Evolutionary conservation across 1,140 invertebrate genomes (phyloP), one percentile per base, ranked within the genome.

Genomic region (Drosophila pachea): DNA sequence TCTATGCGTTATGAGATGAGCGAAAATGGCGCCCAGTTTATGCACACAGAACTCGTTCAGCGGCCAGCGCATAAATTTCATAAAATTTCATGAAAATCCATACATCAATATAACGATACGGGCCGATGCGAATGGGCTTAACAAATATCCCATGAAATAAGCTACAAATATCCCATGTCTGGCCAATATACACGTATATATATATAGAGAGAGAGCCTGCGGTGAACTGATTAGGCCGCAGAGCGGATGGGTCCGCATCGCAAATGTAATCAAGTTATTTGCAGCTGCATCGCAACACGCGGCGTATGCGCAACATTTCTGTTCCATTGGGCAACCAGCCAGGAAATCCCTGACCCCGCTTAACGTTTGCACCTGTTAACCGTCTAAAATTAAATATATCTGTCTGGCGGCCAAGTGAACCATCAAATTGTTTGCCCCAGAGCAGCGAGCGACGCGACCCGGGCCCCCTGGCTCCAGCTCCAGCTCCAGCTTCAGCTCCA

Each of bases 1-100:
- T 8, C 40, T 35, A 9, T 11, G 60, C 43, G 1, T 3, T 65
- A 59, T 65, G 53, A 59, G 43, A 35, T 71, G 42, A 63, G 53
- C 66, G 54, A 69, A 73, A 54, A 48, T 73, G 66, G 47, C 40
- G 49, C 60, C 43, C 42, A 40, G 65, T 69, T 65, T 52, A 63
- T 58, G 49, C 53, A 52, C 59, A 52, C 53, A 54, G 53, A 73
- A 45, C 53, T 69, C 47, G 56, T 72, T 49, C 29, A 42, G 50
- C 69, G 47, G 29, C 35, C 36, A 68, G 38, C 65, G 42, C 53
- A 73, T 73, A 68, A 73, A 73, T 63, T 68, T 69, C 35, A 73
- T 67, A 33, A 71, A 45, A 61, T 53, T 52, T 67, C 56, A 61
- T 64, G 38, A 56, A 64, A 68, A 68, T 53, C 40, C 58, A 68